phyloP scores from a whole-genome alignment of 37 sponge, comb jelly and placozoan genomes.

The Halichondria panicea region DNA sequence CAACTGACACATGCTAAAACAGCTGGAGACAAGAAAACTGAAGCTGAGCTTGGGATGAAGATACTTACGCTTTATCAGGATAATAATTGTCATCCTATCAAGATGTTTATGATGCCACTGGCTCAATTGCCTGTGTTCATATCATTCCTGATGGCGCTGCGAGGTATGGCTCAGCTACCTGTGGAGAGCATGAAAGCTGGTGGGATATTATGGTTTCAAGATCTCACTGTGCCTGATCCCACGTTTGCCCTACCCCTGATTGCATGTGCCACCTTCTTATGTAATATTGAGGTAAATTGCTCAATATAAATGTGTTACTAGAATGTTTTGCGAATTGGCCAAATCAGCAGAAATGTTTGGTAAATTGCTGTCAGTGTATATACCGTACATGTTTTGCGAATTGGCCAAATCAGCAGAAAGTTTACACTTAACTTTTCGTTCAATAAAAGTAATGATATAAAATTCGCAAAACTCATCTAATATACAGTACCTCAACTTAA shows the following conservation, averaged over 20 bases:
- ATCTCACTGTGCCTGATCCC: slow-evolving; percentile 86
- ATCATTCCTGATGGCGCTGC: slow-evolving; percentile 71
- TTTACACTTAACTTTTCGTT: too few species aligned
- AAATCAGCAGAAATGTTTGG: neutral
- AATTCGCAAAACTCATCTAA: too few species aligned
- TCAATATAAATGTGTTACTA: too few species aligned
- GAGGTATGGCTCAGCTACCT: slow-evolving; percentile 71
- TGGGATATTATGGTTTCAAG: slow-evolving; percentile 81
- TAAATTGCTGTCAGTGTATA: too few species aligned
- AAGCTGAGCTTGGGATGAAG: slow-evolving; percentile 16
- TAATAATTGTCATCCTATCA: slow-evolving; percentile 68
- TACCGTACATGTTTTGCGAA: neutral
- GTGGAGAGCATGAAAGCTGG: slow-evolving; percentile 74
- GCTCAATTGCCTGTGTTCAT: slow-evolving; percentile 77
- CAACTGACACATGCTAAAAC: slow-evolving; percentile 37
- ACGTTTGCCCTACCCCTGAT: slow-evolving; percentile 71
- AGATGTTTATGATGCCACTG: slow-evolving; percentile 61
- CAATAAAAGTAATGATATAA: too few species aligned
- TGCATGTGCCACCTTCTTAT: slow-evolving; percentile 48
- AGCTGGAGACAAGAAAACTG: slow-evolving; percentile 42
- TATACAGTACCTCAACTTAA: too few species aligned
- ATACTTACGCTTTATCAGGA: slow-evolving; percentile 49
- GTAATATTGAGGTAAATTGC: slow-evolving; percentile 63
- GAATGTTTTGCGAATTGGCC: too few species aligned
- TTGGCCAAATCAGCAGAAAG: too few species aligned